Conservation (phyloP, 2,888 invertebrate genomes). For the Dimorphilus gyrociliatus region DNA sequence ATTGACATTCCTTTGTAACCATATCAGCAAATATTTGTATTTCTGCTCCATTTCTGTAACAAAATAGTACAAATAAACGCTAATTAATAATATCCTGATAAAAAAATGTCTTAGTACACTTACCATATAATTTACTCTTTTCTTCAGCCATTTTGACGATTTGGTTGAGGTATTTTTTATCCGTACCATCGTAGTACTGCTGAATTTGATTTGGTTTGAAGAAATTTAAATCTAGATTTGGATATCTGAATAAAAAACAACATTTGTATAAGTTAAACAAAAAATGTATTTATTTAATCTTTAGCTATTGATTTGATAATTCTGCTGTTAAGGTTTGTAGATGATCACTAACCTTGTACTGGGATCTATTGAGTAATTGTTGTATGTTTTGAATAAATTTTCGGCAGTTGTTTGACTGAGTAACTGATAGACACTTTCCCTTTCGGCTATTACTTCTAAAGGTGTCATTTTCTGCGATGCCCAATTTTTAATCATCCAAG, state of each 20-base stretch:
- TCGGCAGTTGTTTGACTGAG: conserved; percentile 89
- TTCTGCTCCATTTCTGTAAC: conserved; percentile 42
- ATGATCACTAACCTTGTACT: conserved; percentile 45
- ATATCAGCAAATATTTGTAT: conserved; percentile 52
- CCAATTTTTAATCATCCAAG: conserved; percentile 82
- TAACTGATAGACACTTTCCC: conserved; percentile 78
- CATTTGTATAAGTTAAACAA: too few species aligned
- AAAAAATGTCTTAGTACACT: conserved; percentile 2
- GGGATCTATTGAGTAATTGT: conserved; percentile 42
- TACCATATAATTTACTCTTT: conserved; percentile 20
- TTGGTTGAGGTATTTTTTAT: conserved; percentile 21
- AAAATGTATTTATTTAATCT: too few species aligned
- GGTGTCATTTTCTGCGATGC: conserved; percentile 52
- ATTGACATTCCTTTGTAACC: conserved; percentile 58
- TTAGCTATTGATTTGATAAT: too few species aligned
- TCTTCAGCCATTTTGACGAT: conserved; percentile 35
- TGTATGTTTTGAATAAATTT: conserved; percentile 69
- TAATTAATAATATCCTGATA: neutral
- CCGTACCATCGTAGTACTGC: conserved; percentile 49
- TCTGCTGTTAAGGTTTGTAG: too few species aligned
- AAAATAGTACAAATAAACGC: conserved; percentile 3
- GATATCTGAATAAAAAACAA: conserved; percentile 21
- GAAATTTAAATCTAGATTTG: conserved; percentile 21
- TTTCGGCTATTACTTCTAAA: conserved; percentile 65
- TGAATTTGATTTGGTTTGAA: conserved; percentile 35